phyloP scores from a whole-genome alignment of 1,140 invertebrate species.

The Mactra quadrangularis region DNA sequence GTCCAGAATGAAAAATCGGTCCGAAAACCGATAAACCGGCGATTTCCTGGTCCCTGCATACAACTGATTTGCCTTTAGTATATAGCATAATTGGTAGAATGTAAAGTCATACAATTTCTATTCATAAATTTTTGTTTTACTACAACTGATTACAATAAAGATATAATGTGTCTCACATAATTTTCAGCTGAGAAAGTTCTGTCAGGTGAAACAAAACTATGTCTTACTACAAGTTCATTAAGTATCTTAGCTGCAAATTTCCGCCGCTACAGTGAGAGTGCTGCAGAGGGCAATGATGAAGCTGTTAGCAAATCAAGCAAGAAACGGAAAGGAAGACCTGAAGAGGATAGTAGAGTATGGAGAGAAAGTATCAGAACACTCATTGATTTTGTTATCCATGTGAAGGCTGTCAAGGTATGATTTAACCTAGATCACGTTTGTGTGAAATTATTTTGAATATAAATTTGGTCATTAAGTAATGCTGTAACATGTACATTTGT shows the following conservation, averaged over 20 bases:
- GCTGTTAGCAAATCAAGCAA: not conserved
- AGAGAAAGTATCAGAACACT: conserved; percentile 30
- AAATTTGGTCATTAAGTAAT: no score
- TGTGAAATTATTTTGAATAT: no score
- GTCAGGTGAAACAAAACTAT: conserved; percentile 52
- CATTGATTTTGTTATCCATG: conserved; percentile 46
- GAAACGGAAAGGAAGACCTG: not conserved
- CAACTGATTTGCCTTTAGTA: no score
- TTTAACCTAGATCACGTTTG: no score
- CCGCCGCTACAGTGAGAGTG: conserved; percentile 26
- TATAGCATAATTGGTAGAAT: not conserved
- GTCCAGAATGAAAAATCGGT: not conserved
- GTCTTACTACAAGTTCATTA: conserved; percentile 55
- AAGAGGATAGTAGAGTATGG: conserved; percentile 22
- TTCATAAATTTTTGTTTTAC: not conserved
- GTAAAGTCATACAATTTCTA: not conserved
- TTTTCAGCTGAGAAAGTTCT: conserved; percentile 50
- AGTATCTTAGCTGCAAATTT: conserved; percentile 33
- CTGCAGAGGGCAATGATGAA: not conserved
- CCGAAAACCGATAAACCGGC: no score
- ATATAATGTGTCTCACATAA: not conserved
- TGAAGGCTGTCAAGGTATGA: conserved; percentile 51
- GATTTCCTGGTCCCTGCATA: not conserved
- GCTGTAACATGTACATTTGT: no score
- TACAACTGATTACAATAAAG: not conserved